Percentiles rank a stretch among this genome's conserved stretches.
Evolutionary conservation across 2,113 vertebrate genomes (phyloP).

Genomic region (Tonatia bakeri): DNA sequence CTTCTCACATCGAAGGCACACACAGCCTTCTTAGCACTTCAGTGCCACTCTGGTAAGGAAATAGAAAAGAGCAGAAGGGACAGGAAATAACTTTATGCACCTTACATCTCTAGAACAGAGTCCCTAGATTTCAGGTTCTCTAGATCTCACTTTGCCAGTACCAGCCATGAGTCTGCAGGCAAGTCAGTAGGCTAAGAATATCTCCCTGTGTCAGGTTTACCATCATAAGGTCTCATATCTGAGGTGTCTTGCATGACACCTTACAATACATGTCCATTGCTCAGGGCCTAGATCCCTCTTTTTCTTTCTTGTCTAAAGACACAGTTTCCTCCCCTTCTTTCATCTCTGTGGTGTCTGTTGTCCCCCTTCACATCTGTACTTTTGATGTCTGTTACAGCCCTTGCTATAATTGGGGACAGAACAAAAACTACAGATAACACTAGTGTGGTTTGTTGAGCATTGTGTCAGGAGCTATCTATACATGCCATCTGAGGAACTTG

Average conservation of each 20-base stretch:
- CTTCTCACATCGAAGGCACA: neutral
- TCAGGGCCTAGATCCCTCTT: neutral
- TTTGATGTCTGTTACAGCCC: neutral
- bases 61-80: neutral
- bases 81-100: neutral
- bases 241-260: rapidly evolving
- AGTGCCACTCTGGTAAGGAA: neutral
- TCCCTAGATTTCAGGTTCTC: neutral
- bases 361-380: neutral
- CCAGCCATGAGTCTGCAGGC: neutral
- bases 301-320: neutral
- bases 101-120: neutral
- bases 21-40: neutral
- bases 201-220: neutral
- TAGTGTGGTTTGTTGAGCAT: neutral
- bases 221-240: neutral
- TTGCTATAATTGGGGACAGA: neutral
- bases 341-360: neutral
- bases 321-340: neutral
- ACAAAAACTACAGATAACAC: neutral
- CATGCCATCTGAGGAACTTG: neutral
- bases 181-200: neutral
- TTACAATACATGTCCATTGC: too few species aligned
- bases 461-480: too few species aligned
- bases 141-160: neutral